Evolutionary conservation across 2,797 vertebrate genomes (phyloP).

Genomic region (Cynopterus sphinx): DNA sequence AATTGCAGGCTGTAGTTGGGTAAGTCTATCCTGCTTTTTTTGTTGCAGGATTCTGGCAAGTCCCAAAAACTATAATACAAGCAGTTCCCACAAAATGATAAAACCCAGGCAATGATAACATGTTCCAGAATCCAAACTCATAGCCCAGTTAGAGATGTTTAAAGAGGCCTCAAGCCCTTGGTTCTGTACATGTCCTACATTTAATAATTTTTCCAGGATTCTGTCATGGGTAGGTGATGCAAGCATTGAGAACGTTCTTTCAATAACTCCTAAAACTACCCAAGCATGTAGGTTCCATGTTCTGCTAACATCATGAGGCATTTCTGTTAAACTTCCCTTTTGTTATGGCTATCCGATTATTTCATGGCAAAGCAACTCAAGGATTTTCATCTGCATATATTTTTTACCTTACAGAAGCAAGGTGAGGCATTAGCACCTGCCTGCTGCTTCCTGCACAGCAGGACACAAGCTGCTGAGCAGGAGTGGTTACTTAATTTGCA

Average conservation of each 20-base stretch:
- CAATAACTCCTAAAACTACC: neutral
- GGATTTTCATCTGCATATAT: neutral
- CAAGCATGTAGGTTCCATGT: neutral
- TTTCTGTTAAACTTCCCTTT: slow-evolving; percentile 1
- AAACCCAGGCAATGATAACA: slow-evolving; percentile 29
- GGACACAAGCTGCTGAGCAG: neutral
- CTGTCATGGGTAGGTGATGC: neutral
- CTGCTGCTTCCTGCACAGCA: neutral
- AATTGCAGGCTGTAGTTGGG: neutral
- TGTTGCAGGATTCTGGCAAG: neutral
- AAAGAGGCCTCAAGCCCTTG: neutral
- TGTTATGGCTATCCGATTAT: neutral
- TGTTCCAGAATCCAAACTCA: slow-evolving; percentile 8
- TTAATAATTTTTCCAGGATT: slow-evolving; percentile 3
- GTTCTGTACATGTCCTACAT: neutral
- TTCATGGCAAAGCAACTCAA: neutral
- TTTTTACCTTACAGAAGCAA: neutral
- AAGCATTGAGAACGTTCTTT: neutral
- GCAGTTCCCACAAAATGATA: neutral
- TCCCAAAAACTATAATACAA: neutral
- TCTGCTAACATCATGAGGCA: neutral
- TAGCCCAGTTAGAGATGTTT: neutral
- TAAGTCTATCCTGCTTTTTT: neutral
- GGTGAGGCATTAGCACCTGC: neutral
- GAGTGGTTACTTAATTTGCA: neutral